Evolutionary conservation across 30 jellyfish, hydroid and myxozoan species (phyloP).

Genomic region (Haliclystus octoradiatus): DNA sequence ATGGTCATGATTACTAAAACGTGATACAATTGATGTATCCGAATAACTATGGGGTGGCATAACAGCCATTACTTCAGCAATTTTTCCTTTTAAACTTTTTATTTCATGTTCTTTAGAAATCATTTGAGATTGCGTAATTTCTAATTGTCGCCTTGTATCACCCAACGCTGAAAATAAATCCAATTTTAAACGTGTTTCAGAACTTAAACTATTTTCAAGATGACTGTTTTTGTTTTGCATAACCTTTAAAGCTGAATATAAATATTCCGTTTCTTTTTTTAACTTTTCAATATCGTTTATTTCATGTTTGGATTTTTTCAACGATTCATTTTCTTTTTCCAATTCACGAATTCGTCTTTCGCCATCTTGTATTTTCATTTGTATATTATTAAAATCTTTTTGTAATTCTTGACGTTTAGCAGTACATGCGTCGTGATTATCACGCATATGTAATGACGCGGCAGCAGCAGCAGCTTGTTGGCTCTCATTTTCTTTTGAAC

Average conservation of each 20-base stretch:
- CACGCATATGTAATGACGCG: conserved; percentile 40
- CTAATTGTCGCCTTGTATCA: conserved; percentile 96
- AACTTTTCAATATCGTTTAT: conserved; percentile 54
- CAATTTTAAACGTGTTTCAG: conserved; percentile 90
- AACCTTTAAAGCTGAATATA: conserved; percentile 80
- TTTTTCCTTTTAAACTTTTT: conserved; percentile 60
- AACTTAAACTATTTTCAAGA: conserved; percentile 94
- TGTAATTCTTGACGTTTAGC: conserved; percentile 90
- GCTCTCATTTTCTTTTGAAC: conserved; percentile 19
- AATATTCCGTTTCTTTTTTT: conserved; percentile 82
- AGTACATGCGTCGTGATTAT: conserved; percentile 77
- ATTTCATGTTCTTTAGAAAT: conserved; percentile 72
- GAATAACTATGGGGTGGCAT: conserved; percentile 86
- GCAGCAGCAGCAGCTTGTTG: conserved; percentile 31
- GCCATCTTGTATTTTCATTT: conserved; percentile 36
- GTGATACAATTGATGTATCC: conserved; percentile 28
- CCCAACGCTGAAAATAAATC: conserved; percentile 98
- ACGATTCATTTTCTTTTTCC: conserved; percentile 52
- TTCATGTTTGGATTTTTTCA: conserved; percentile 62
- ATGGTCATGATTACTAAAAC: neutral
- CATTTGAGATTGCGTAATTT: conserved; percentile 70
- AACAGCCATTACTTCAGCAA: conserved; percentile 99
- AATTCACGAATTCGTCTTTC: conserved; percentile 37
- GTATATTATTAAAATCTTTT: conserved; percentile 52
- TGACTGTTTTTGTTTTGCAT: conserved; percentile 97